These are phyloP conservation scores for Phlogophora meticulosa DNA, from an alignment of 2,888 invertebrate species.

Conservation along the genomic window DNA sequence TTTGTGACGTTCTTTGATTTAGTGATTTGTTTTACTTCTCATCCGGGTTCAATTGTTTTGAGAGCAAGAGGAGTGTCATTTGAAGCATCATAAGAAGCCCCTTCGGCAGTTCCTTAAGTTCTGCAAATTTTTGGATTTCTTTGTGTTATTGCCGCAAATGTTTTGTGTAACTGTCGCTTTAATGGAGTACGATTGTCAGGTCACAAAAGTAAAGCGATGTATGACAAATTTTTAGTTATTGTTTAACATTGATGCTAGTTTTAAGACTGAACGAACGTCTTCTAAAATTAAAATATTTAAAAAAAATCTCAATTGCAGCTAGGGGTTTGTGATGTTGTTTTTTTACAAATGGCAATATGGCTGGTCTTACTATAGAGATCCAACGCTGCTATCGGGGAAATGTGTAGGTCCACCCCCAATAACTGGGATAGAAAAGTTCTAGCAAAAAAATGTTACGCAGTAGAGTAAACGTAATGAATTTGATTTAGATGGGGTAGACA, in stretches of 20 bases:
- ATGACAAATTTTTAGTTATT: too few species aligned
- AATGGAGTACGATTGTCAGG: too few species aligned
- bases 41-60: neutral
- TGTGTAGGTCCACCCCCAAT: neutral
- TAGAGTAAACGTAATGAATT: slow-evolving; percentile 19
- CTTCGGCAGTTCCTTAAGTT: neutral
- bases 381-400: neutral
- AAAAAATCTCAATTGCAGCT: neutral
- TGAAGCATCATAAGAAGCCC: neutral
- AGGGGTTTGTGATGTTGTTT: neutral
- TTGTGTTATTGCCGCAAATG: too few species aligned
- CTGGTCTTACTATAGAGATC: neutral
- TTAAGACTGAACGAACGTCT: too few species aligned
- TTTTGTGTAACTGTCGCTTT: too few species aligned
- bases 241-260: too few species aligned
- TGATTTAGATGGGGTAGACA: slow-evolving; percentile 27
- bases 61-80: neutral
- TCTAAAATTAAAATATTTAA: too few species aligned
- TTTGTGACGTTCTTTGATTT: neutral
- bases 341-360: slow-evolving; percentile 3
- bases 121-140: too few species aligned
- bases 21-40: neutral
- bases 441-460: slow-evolving; percentile 17
- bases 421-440: neutral
- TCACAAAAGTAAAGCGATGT: too few species aligned